phyloP scores from a whole-genome alignment of 2,888 invertebrate species.

The Cephus pygmeus region DNA sequence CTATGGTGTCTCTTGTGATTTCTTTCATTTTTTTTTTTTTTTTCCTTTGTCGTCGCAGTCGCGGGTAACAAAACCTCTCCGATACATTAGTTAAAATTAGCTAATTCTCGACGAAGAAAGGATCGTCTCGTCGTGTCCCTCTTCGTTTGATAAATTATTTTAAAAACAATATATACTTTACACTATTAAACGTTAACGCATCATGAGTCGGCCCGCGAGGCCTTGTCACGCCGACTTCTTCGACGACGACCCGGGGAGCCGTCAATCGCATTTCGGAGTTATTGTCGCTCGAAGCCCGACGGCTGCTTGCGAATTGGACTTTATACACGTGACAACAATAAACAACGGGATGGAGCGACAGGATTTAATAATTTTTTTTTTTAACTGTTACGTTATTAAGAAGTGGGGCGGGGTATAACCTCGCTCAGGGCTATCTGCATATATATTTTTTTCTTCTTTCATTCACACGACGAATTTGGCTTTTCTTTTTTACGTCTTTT shows the following conservation, averaged over 20 bases:
- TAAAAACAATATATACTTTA: background rate
- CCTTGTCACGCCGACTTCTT: background rate
- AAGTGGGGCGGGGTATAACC: background rate
- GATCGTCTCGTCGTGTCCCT: background rate
- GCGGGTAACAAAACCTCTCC: slow-evolving; percentile 10
- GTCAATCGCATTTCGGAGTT: background rate
- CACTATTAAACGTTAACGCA: background rate
- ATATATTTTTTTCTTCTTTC: slow-evolving; percentile 15
- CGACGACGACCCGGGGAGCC: background rate
- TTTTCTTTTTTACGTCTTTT: slow-evolving; percentile 8
- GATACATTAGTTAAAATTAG: slow-evolving; percentile 7
- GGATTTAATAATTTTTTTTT: background rate
- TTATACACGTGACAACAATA: background rate
- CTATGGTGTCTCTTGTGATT: background rate
- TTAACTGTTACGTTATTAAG: background rate
- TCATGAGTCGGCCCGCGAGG: background rate
- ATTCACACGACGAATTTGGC: slow-evolving; percentile 2
- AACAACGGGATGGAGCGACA: background rate
- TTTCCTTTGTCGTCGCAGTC: slow-evolving; percentile 22
- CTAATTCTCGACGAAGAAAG: background rate
- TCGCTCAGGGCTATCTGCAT: background rate
- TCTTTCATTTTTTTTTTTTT: slow-evolving; percentile 12
- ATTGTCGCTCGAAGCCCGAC: background rate
- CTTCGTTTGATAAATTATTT: background rate
- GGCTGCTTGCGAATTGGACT: background rate